Base-by-base conservation (phyloP, 2,113 vertebrate genomes). In the Macroglossus sobrinus region DNA sequence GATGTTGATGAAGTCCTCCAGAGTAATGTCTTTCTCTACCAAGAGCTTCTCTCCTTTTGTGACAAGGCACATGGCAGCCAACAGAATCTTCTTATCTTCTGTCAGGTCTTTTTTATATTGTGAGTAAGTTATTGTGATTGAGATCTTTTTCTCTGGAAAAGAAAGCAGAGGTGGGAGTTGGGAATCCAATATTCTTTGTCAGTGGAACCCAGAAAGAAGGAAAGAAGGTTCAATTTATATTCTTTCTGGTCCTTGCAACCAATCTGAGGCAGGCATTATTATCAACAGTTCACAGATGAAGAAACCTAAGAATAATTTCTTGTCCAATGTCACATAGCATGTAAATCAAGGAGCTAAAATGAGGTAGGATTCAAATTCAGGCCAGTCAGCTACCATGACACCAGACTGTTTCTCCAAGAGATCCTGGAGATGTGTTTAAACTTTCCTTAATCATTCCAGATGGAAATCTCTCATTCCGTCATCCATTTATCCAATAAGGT, bases 11-110 rank as follows among this genome's bases (percentile, higher is more conserved):
- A 98, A 97, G 79, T 98, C 98, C 93, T 99, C 98, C 71, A 99
- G 97, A 63, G 98, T 98, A 66, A 99, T 98, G 45, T 99, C 98
- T 91, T 99, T 99, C 96, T 99, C 98, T 84, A 99, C 98, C 92
- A 99, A 84, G 69, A 99, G 69, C 97, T 99, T 99, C 16, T 97
- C 79, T 12, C 98, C 98, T 0, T 95, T 86, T 0, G 15, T 13
- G 92, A 98, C 97, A 53, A 98, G 97, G 94, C 98, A 99, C 97
- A 99, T 0, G 22, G 98, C 99, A 2, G 99, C 98, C 5, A 99
- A 76, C 55, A 98, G 99, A 94, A 99, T 98, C 98, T 98, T 99
- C 96, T 99, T 99, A 93, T 98, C 98, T 0, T 98, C 97, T 1
- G 98, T 95, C 97, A 99, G 98, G 18, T 98, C 96, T 33, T 93